phyloP scores from a whole-genome alignment of 2,888 invertebrate species.

The Serrognathus titanus region DNA sequence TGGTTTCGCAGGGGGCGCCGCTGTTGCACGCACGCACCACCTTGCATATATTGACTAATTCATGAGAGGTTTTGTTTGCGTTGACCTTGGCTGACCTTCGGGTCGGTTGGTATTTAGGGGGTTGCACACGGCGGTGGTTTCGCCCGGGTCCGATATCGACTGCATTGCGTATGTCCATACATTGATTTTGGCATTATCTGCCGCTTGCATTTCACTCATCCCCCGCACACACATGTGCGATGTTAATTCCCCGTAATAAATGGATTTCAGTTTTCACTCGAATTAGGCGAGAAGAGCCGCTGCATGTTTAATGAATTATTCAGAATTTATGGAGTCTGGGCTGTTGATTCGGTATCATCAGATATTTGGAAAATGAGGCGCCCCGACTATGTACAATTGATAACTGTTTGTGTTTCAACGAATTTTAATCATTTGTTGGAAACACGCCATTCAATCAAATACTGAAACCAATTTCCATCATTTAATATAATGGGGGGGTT shows the following conservation, averaged over 20 bases:
- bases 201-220: background rate
- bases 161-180: conserved; percentile 34
- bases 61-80: conserved; percentile 14
- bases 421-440: no score
- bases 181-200: conserved; percentile 28
- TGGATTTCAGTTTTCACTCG: no score
- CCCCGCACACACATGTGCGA: background rate
- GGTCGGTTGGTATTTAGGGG: conserved; percentile 21
- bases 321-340: no score
- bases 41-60: conserved; percentile 10
- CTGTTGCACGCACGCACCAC: background rate
- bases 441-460: no score
- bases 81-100: conserved; percentile 28
- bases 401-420: no score
- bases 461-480: no score
- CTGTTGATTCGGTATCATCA: no score
- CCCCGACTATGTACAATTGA: no score
- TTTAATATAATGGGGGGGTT: no score
- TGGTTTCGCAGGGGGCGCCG: background rate
- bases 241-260: background rate
- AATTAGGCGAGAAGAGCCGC: no score
- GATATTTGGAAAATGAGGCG: no score
- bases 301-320: no score
- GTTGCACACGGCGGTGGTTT: conserved; percentile 11
- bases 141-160: conserved; percentile 28